Conservation (phyloP, 2,113 vertebrate genomes). For the Crotalus horridus region DNA sequence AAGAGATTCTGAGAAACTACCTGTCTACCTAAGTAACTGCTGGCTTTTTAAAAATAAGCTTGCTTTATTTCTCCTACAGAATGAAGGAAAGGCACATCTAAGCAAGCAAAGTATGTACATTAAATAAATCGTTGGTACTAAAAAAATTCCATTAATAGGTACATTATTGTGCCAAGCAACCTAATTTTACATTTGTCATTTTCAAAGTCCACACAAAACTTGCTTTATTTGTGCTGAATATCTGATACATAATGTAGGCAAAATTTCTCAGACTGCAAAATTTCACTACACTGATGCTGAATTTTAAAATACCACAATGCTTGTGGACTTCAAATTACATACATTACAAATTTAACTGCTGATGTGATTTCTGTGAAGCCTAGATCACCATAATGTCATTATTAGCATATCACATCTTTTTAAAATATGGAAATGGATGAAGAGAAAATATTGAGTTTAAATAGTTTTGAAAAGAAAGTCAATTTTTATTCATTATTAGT, state of each 20-base stretch:
- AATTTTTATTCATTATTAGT: not conserved
- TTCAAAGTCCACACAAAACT: not conserved
- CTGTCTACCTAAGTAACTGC: not conserved
- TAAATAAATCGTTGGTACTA: not conserved
- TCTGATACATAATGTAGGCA: not conserved
- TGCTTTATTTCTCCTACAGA: not conserved
- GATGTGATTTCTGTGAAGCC: not conserved
- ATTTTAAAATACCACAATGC: not conserved
- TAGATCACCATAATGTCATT: not conserved
- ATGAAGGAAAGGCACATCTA: not conserved
- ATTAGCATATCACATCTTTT: not conserved
- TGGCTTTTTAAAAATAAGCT: slow-evolving; percentile 1
- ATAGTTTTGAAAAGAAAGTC: not conserved
- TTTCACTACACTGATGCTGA: not conserved
- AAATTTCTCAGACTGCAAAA: not conserved
- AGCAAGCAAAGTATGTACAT: not conserved
- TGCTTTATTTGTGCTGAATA: not conserved
- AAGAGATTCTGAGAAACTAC: not conserved
- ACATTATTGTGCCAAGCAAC: not conserved
- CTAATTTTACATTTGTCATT: not conserved
- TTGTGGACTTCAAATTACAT: not conserved
- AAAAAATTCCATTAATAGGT: not conserved
- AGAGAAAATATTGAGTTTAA: not conserved
- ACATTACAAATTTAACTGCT: not conserved
- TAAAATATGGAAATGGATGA: not conserved